Evolutionary conservation across 2,888 invertebrate genomes (phyloP).

Genomic region (Ernsta delagoae): DNA sequence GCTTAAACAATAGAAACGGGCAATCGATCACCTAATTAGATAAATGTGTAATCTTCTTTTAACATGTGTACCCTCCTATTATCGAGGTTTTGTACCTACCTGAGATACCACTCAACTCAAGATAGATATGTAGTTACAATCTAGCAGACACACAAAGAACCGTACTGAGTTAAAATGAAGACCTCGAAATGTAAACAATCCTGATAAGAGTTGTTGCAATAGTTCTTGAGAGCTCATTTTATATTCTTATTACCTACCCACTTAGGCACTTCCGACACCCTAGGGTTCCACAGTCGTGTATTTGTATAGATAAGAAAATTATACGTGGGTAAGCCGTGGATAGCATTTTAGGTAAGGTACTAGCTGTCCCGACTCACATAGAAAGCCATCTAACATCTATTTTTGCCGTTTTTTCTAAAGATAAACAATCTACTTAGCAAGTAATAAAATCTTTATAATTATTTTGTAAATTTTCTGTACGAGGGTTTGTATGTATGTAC

Average conservation of each 20-base stretch:
- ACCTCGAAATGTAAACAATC: slow-evolving; percentile 25
- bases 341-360: too few relatives aligned
- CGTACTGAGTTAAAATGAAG: slow-evolving; percentile 34
- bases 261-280: slow-evolving; percentile 5
- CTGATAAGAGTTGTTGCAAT: slow-evolving; percentile 24
- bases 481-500: too few relatives aligned
- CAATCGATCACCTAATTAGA: slow-evolving; percentile 71
- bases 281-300: neutral
- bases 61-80: slow-evolving; percentile 43
- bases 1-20: slow-evolving; percentile 51
- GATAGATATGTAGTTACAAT: slow-evolving; percentile 20
- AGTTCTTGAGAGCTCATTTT: slow-evolving; percentile 13
- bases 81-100: slow-evolving; percentile 40
- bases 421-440: too few relatives aligned
- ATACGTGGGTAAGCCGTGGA: too few relatives aligned
- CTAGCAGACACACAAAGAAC: slow-evolving; percentile 22
- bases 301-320: too few relatives aligned
- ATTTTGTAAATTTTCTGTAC: too few relatives aligned
- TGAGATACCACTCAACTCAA: slow-evolving; percentile 32
- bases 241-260: slow-evolving; percentile 1
- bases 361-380: too few relatives aligned
- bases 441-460: too few relatives aligned
- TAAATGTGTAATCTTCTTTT: slow-evolving; percentile 57
- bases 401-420: too few relatives aligned
- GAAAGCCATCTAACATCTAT: too few relatives aligned